phyloP scores from a whole-genome alignment of 1,140 invertebrate genomes.

The Conopomorpha cramerella region DNA sequence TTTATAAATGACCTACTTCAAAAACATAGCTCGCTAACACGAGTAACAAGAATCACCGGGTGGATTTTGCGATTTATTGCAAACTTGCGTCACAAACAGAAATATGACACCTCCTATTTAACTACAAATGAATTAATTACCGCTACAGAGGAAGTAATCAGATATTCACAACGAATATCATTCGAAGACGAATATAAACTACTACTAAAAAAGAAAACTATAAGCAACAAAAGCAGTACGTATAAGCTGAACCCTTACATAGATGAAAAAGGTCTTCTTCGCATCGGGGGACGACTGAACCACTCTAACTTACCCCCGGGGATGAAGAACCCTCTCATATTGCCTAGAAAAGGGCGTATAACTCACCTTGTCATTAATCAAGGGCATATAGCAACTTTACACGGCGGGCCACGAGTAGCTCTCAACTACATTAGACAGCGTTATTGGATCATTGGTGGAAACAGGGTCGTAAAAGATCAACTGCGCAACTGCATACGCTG shows the following conservation, averaged over 20 bases:
- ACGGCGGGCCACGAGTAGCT: slow-evolving; percentile 10
- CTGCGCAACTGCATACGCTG: neutral
- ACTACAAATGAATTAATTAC: slow-evolving; percentile 4
- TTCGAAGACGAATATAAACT: slow-evolving; percentile 5
- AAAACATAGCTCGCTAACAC: slow-evolving; percentile 5
- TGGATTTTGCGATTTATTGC: slow-evolving; percentile 7
- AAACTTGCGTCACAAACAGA: neutral
- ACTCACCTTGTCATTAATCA: slow-evolving; percentile 8
- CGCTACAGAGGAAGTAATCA: slow-evolving; percentile 8
- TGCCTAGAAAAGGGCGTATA: slow-evolving; percentile 4
- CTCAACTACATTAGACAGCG: slow-evolving; percentile 2
- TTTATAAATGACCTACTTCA: slow-evolving; percentile 5
- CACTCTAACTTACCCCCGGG: slow-evolving; percentile 9
- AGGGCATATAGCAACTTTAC: slow-evolving; percentile 7
- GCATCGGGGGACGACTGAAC: slow-evolving; percentile 29
- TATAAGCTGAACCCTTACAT: slow-evolving; percentile 25
- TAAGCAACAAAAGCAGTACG: slow-evolving; percentile 6
- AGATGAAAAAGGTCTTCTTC: slow-evolving; percentile 21
- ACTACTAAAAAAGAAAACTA: neutral
- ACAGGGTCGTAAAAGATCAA: neutral
- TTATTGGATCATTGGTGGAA: neutral
- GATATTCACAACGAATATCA: slow-evolving; percentile 5
- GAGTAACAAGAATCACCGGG: slow-evolving; percentile 4
- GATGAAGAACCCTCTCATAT: slow-evolving; percentile 9
- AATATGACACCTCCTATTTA: slow-evolving; percentile 2